Percentiles rank a stretch among this genome's conserved stretches.
Evolutionary conservation across 1,140 invertebrate species (phyloP).

Genomic region (Phymorhynchus buccinoides): DNA sequence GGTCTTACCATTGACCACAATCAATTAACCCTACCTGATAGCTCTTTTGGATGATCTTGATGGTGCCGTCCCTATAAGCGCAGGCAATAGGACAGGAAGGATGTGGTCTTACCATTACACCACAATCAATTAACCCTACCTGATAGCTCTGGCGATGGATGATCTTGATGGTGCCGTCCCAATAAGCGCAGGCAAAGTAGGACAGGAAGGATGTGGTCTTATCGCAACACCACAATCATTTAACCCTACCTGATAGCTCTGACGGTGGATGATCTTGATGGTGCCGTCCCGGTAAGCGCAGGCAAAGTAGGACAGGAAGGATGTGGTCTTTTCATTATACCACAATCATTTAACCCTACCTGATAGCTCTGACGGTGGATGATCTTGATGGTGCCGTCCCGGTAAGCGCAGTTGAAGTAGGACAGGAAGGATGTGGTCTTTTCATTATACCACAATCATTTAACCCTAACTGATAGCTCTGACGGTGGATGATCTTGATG

Average conservation of each 20-base stretch:
- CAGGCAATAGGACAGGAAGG: slow-evolving; percentile 81
- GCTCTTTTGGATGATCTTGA: slow-evolving; percentile 84
- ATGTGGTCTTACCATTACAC: slow-evolving; percentile 78
- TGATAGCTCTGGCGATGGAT: slow-evolving; percentile 84
- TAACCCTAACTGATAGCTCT: slow-evolving; percentile 81
- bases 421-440: slow-evolving; percentile 80
- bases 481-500: slow-evolving; percentile 83
- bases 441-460: slow-evolving; percentile 42
- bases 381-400: slow-evolving; percentile 84
- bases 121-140: slow-evolving; percentile 70
- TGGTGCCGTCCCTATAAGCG: slow-evolving; percentile 83
- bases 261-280: slow-evolving; percentile 83
- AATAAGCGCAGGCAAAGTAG: slow-evolving; percentile 81
- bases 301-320: slow-evolving; percentile 80
- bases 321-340: no score
- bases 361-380: slow-evolving; percentile 84
- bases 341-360: slow-evolving; percentile 70
- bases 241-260: slow-evolving; percentile 81
- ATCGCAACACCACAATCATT: slow-evolving; percentile 49
- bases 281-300: slow-evolving; percentile 84
- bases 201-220: slow-evolving; percentile 80
- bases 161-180: slow-evolving; percentile 84
- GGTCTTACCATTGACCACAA: slow-evolving; percentile 76
- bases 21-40: slow-evolving; percentile 78
- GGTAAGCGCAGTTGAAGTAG: slow-evolving; percentile 81